Conservation (phyloP, 2,113 vertebrate genomes). For the Corydoras maculifer region DNA sequence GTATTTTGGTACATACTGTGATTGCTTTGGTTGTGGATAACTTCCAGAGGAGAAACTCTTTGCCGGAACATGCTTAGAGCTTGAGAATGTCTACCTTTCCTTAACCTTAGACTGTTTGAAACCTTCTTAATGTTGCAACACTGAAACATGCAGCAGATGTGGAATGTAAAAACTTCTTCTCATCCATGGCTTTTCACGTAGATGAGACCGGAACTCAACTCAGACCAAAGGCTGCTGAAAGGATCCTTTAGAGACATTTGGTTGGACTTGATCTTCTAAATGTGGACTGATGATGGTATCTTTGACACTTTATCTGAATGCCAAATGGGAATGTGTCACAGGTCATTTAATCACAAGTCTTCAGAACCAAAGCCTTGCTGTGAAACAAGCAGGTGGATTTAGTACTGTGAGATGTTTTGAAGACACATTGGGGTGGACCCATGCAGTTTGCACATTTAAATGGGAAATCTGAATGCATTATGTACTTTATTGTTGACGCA, state of each 20-base stretch:
- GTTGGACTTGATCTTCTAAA: constrained; percentile 30
- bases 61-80: background rate
- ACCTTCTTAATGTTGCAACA: background rate
- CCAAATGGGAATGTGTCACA: background rate
- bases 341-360: constrained; percentile 14
- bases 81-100: constrained; percentile 18
- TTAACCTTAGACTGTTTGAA: constrained; percentile 2
- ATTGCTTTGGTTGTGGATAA: constrained; percentile 25
- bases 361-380: constrained; percentile 41
- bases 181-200: constrained; percentile 17
- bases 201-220: constrained; percentile 26
- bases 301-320: constrained; percentile 9
- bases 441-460: constrained; percentile 28
- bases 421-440: constrained; percentile 2
- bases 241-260: constrained; percentile 27
- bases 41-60: constrained; percentile 20
- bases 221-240: constrained; percentile 35
- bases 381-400: constrained; percentile 12
- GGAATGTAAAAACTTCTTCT: constrained; percentile 9
- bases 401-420: constrained; percentile 32
- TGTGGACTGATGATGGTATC: constrained; percentile 27
- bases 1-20: constrained; percentile 41
- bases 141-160: constrained; percentile 14
- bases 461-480: constrained; percentile 21
- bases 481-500: constrained; percentile 28